These are phyloP conservation scores for Anoplolepis gracilipes DNA, from an alignment of 1,140 invertebrate species.

Conservation along the genomic window DNA sequence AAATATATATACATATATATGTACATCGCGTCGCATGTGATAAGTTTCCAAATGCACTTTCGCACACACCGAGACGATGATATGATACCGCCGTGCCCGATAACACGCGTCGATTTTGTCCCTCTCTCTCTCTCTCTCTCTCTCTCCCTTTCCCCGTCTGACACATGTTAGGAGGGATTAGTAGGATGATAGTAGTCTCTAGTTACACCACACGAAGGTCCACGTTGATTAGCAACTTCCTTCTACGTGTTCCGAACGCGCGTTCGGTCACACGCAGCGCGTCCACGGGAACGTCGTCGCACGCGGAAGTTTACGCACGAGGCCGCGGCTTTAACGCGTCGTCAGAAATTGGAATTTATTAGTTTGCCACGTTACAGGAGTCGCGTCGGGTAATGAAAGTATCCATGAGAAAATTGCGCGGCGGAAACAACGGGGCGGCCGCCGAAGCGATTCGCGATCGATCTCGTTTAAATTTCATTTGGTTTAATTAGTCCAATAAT, in stretches of 20 bases:
- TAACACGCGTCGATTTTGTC: conserved; percentile 24
- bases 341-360: conserved; percentile 48
- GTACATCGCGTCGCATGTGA: neutral
- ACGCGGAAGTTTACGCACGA: conserved; percentile 73
- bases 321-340: conserved; percentile 33
- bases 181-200: conserved; percentile 59
- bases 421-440: conserved; percentile 34
- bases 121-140: conserved; percentile 4
- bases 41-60: neutral
- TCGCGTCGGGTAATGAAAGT: neutral
- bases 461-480: neutral
- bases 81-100: neutral
- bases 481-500: neutral
- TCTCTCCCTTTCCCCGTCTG: conserved; percentile 21
- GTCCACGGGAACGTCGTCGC: conserved; percentile 64
- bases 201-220: conserved; percentile 69
- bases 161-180: conserved; percentile 60
- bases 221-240: conserved; percentile 75
- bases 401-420: neutral
- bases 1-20: neutral
- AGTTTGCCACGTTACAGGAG: conserved; percentile 5
- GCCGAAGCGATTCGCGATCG: neutral
- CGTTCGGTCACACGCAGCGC: conserved; percentile 58
- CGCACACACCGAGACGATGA: neutral
- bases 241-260: conserved; percentile 70